phyloP scores from a whole-genome alignment of 2,113 vertebrate genomes.

The Phaetusa simplex region DNA sequence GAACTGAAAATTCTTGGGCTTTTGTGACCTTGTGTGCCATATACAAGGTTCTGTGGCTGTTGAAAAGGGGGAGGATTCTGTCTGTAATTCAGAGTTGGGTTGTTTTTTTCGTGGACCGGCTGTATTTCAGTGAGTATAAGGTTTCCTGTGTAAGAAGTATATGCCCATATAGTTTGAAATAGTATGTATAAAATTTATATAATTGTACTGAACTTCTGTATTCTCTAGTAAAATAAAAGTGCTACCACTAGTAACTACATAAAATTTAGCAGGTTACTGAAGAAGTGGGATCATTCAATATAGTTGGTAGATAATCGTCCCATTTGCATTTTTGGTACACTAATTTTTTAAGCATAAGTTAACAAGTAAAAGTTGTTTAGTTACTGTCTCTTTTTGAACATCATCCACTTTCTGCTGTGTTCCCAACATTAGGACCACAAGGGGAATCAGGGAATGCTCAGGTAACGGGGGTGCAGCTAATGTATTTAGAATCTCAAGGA shows the following conservation, averaged over 20 bases:
- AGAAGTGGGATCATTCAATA: not conserved
- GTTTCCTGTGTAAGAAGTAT: not conserved
- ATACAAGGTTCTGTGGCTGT: not conserved
- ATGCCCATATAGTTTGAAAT: not conserved
- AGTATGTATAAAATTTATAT: not conserved
- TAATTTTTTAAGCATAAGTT: not conserved
- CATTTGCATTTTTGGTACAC: not conserved
- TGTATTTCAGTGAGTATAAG: not conserved
- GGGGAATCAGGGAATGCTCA: rapidly evolving
- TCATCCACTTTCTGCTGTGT: not conserved
- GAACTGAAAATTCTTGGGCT: not conserved
- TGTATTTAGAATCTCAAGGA: not conserved
- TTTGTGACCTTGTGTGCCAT: not conserved
- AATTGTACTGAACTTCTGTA: not conserved
- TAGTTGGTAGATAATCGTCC: not conserved
- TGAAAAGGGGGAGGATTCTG: not conserved
- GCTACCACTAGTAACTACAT: not conserved
- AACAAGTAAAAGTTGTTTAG: not conserved
- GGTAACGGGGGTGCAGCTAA: not conserved
- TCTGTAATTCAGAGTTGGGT: not conserved
- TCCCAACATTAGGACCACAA: not conserved
- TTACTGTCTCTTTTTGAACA: not conserved
- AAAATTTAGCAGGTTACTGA: not conserved
- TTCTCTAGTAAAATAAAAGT: not conserved
- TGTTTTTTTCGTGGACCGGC: not conserved